A percentile compares a stretch with the other conserved stretches of the same genome.
Evolutionary conservation across 2,797 vertebrate species (phyloP).

Genomic region (Taenioides sp.): DNA sequence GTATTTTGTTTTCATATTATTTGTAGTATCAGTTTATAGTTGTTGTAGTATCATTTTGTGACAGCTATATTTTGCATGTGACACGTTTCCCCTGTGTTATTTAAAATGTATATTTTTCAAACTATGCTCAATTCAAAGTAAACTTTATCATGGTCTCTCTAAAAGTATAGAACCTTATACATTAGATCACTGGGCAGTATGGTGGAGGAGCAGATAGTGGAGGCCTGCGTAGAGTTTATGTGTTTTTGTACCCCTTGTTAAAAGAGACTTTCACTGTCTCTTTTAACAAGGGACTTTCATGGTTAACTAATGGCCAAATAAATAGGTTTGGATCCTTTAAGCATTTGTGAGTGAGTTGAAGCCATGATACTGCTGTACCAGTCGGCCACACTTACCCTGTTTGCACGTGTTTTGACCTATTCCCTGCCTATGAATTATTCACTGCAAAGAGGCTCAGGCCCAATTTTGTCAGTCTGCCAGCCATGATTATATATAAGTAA

Average conservation of each 20-base stretch:
- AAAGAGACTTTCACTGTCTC: too few species aligned
- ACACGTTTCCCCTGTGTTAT: too few species aligned
- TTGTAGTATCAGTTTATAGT: too few species aligned
- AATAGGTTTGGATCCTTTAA: background rate
- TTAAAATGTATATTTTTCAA: too few species aligned
- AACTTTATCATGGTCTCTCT: too few species aligned
- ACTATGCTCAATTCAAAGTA: too few species aligned
- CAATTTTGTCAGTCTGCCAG: slow-evolving; percentile 38
- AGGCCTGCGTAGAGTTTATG: background rate
- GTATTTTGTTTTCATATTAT: too few species aligned
- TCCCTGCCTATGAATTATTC: slow-evolving; percentile 54
- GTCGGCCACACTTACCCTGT: slow-evolving; percentile 16
- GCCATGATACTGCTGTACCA: slow-evolving; percentile 6
- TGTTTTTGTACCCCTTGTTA: background rate
- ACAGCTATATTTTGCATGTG: too few species aligned
- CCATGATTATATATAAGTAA: slow-evolving; percentile 36
- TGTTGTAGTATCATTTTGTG: too few species aligned
- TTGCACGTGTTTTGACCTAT: slow-evolving; percentile 27
- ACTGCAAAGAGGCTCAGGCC: slow-evolving; percentile 27
- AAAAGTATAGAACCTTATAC: too few species aligned
- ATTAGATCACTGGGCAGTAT: too few species aligned
- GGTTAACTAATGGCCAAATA: background rate
- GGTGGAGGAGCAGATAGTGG: too few species aligned
- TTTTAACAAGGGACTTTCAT: background rate
- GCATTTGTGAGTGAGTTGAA: background rate